Base-by-base conservation (phyloP, 2,113 vertebrate species). In the Melanostigma gelatinosum region DNA sequence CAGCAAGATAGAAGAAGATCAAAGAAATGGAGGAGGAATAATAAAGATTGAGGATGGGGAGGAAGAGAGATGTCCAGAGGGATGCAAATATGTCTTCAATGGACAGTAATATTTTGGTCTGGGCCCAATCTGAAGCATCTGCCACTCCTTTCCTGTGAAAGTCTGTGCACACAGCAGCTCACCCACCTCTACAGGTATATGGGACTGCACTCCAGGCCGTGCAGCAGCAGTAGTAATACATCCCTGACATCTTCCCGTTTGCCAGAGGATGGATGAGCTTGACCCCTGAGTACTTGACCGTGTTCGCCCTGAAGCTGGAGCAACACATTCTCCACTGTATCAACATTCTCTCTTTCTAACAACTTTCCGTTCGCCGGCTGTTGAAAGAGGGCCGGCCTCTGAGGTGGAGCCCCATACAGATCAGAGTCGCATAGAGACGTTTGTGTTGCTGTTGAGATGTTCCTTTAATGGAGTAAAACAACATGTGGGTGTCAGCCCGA, bases 121-220 rank as follows among this genome's bases (percentile, higher is more conserved):
- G 82, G 66, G 70, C 83, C 63, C 82, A 89, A 80, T 92, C 85
- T 81, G 36, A 83, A 61, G 74, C 78, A 90, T 91, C 87, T 89
- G 88, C 79, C 76, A 72, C 69, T 76, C 29, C 64, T 88, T 88
- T 82, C 65, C 83, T 74, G 36, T 72, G n/a, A n/a, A n/a, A n/a
- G n/a, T n/a, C n/a, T n/a, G n/a, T n/a, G n/a, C n/a, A n/a, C n/a
- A n/a, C n/a, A n/a, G n/a, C n/a, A n/a, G n/a, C n/a, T n/a, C n/a
- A n/a, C n/a, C n/a, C n/a, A n/a, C n/a, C n/a, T n/a, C n/a, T n/a
- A n/a, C n/a, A n/a, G n/a, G n/a, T n/a, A n/a, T n/a, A n/a, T n/a
- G 40, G 18, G 57, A 52, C 50, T 1, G 34, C n/a, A 12, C 74
- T 65, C 44, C 76, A 34, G 70, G 75, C 18, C 13, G 16, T 38